Base-by-base conservation (phyloP, 1,140 invertebrate genomes). In the Lepidotrigona ventralis region DNA sequence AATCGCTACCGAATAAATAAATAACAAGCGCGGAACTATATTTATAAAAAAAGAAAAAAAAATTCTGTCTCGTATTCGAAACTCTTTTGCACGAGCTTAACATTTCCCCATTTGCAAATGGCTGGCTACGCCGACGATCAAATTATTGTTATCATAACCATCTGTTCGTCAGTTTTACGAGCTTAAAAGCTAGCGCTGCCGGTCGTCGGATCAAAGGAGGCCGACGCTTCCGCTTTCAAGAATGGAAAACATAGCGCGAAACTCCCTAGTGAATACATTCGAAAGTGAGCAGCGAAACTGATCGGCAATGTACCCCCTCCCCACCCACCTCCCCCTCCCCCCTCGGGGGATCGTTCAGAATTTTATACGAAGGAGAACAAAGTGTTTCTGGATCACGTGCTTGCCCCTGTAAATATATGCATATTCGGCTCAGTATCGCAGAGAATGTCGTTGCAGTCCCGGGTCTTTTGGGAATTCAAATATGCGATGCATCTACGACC, bases 131-230 rank as follows among this genome's bases (percentile, higher is more conserved):
- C 21, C 60, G 74, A 81, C 56, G 56, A 88, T 88, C 70, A 66
- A 89, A 89, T 89, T 85, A 89, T 89, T 69, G 83, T 86, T 86
- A 89, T 88, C 87, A 77, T 79, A 88, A 88, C 85, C 81, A 88
- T 89, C 87, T 82, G 76, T n/a, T 21, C 53, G 77, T 64, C 56
- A 69, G 63, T 83, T 88, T 29, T 80, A 71, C 83, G 60, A 88
- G 85, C 81, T 76, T 88, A 82, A 89, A 89, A 89, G 85, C 86
- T 73, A 53, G 1, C 46, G n/a, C 14, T 26, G 54, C 17, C 21
- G 51, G 60, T 79, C 73, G 76, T 71, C 75, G 79, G 84, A 88
- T 89, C 88, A 89, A 89, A 88, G 88, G 63, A 84, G 56, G 33
- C 60, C 79, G 88, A 75, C 70, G 84, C 39, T 81, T 70, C 70